phyloP scores from a whole-genome alignment of 2,888 invertebrate genomes.

The Colletes collaris region DNA sequence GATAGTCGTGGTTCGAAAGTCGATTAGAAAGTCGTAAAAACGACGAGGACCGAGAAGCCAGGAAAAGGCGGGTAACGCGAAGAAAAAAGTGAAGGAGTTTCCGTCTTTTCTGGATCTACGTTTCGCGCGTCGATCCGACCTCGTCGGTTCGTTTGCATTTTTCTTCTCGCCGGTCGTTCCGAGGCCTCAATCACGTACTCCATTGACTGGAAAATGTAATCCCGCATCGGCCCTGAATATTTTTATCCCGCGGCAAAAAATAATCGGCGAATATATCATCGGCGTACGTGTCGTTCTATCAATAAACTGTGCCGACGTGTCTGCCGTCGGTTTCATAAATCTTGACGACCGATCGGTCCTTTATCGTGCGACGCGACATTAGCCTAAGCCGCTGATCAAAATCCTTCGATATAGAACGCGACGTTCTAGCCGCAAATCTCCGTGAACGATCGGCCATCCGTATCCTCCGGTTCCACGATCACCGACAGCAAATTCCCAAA shows the following conservation, averaged over 20 bases:
- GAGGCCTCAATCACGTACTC: slow-evolving; percentile 59
- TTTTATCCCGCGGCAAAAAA: slow-evolving; percentile 56
- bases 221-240: slow-evolving; percentile 55
- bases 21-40: neutral
- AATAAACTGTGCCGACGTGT: slow-evolving; percentile 48
- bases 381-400: neutral
- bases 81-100: neutral
- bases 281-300: slow-evolving; percentile 46
- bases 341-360: neutral
- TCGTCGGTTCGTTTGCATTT: slow-evolving; percentile 36
- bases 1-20: neutral
- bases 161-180: slow-evolving; percentile 20
- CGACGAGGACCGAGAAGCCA: too few relatives aligned
- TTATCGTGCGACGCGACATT: slow-evolving; percentile 12
- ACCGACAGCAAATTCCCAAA: neutral
- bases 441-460: neutral
- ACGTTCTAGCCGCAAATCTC: neutral
- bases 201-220: slow-evolving; percentile 62
- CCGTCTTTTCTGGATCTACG: slow-evolving; percentile 13
- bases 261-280: slow-evolving; percentile 49
- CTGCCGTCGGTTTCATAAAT: slow-evolving; percentile 31
- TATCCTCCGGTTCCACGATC: neutral
- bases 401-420: slow-evolving; percentile 1
- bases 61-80: neutral
- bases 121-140: slow-evolving; percentile 23